Base-by-base conservation (phyloP, 2,888 invertebrate genomes). In the Bellardia pandia region DNA sequence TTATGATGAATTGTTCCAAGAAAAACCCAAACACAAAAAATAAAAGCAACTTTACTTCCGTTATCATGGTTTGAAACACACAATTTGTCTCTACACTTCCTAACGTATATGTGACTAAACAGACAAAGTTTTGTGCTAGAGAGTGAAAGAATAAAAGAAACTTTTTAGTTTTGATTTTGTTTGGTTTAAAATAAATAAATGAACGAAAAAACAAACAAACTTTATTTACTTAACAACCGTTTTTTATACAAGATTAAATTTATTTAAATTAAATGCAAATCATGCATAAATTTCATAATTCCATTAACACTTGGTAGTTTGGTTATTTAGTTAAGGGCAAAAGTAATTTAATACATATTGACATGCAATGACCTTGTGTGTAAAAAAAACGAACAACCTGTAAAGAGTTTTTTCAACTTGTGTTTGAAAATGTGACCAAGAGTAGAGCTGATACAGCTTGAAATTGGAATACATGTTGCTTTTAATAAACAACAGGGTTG, bases 11-110 rank as follows among this genome's bases (percentile, higher is more conserved):
- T 62, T 58, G 53, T 23, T n/a, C 14, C 8, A 14, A 5, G 64
- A 45, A 56, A 45, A 16, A 33, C 37, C 51, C 16, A 45, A 3
- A 45, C 9, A 45, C 45, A 45, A 4, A 30, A 33, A 58, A 11
- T n/a, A 14, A 51, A 51, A 60, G 76, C 51, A 13, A 66, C 45
- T 74, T 42, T 33, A 60, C 68, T 82, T 75, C 51, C 75, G 51
- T 60, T 82, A 53, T 60, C 82, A 75, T 75, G 69, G 69, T 75
- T 76, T 82, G 40, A 75, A 81, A 68, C 58, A 79, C 79, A 71
- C 62, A 72, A 82, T 82, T 82, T 82, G 76, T 79, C 51, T 74
- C 60, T 37, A 23, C 23, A 53, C 68, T 51, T 74, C 68, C 85
- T 45, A 64, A 30, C 37, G 14, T 64, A 51, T 23, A 7, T 2